Evolutionary conservation across 2,113 vertebrate genomes (phyloP).

Genomic region (Triplophysa rosa): DNA sequence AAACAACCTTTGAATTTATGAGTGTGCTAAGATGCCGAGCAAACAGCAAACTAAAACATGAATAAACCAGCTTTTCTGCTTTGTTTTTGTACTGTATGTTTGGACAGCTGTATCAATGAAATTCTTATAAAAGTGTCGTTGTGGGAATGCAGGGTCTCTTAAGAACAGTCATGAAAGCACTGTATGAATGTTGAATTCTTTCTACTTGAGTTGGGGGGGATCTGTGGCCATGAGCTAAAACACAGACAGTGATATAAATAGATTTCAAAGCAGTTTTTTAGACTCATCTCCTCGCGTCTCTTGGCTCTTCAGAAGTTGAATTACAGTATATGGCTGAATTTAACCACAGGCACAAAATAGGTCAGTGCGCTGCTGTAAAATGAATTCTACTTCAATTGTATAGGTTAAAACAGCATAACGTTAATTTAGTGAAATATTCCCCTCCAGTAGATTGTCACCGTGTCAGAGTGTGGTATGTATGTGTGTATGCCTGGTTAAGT

Average conservation of each 20-base stretch:
- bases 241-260: neutral
- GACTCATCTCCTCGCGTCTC: neutral
- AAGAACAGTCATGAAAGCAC: neutral
- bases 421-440: neutral
- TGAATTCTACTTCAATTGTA: neutral
- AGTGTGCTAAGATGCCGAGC: neutral
- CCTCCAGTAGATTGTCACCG: neutral
- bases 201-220: neutral
- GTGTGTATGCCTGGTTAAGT: neutral
- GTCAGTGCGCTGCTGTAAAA: neutral
- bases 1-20: neutral
- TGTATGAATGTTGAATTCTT: neutral
- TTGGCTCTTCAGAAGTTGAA: neutral
- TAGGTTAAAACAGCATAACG: neutral
- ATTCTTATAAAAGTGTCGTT: neutral
- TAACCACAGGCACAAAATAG: neutral
- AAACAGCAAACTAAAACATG: neutral
- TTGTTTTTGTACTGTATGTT: neutral
- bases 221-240: neutral
- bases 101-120: neutral
- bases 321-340: neutral
- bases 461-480: neutral
- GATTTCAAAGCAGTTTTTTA: constrained; percentile 12
- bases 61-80: neutral
- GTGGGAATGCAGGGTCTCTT: neutral